Evolutionary conservation across 2,888 invertebrate species (phyloP), one percentile per base, ranked within the genome.

Genomic region (Zygogramma bicolorata): DNA sequence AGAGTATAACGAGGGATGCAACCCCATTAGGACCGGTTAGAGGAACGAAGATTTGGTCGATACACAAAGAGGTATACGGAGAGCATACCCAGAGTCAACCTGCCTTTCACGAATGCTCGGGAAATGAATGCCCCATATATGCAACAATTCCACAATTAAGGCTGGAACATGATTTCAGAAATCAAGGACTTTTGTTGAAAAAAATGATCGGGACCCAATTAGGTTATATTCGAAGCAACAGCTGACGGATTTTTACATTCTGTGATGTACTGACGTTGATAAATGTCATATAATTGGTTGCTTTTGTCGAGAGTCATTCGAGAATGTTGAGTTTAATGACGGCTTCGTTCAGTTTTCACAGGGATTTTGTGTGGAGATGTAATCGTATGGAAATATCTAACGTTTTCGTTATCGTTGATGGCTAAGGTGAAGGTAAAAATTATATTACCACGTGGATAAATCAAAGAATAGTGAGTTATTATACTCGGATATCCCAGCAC

Each of bases 1-100:
- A 85, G 84, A 79, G 77, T 81, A 77, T 76, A 81, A 82, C 74
- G 73, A 79, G 78, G 82, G 81, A 81, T 81, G 82, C 81, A 77
- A 81, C 83, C 83, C 83, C 80, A 81, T 82, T 81, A 82, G 82
- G 77, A 76, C 76, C 73, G 77, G 75, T 74, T 72, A 75, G 79
- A 79, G 78, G 77, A 72, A 75, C 77, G 72, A 75, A 77, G 77
- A 77, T 61, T n/a, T 57, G 62, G 57, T 46, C 29, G 49, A 42
- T 60, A 69, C 62, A 68, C 73, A 70, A 63, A 57, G 61, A 61
- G 49, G 34, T 59, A 67, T 69, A 75, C 71, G 72, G 70, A 72
- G 70, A 76, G 63, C 60, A 57, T 66, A 66, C 68, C 70, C 66
- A 58, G 68, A 73, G 71, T 71, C 67, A 75, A 75, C 75, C 76